Percentiles rank a stretch among this genome's conserved stretches.
Evolutionary conservation across 2,113 vertebrate genomes (phyloP).

Genomic region (Jacana jacana): DNA sequence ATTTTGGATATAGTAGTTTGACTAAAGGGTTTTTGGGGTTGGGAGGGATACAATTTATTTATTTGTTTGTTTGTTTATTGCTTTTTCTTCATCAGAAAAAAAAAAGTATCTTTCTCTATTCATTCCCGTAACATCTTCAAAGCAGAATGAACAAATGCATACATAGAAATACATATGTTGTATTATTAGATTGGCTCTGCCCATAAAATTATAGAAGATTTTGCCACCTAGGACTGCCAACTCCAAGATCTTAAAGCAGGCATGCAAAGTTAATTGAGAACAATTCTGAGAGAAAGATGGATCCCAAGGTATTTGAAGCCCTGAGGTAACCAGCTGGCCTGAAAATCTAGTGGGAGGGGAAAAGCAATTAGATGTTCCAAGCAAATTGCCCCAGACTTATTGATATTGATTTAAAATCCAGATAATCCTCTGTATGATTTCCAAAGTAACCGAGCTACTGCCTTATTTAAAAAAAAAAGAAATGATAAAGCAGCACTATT

Average conservation of each 20-base stretch:
- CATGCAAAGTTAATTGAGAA: constrained; percentile 48
- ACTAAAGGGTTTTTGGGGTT: fast-evolving
- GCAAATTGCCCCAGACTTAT: constrained; percentile 55
- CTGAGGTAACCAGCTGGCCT: constrained; percentile 52
- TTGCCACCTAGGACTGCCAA: neutral
- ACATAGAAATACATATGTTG: neutral
- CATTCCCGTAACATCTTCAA: neutral
- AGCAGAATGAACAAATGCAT: neutral
- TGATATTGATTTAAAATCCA: constrained; percentile 61
- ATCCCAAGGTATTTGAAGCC: constrained; percentile 61
- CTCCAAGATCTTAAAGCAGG: constrained; percentile 5
- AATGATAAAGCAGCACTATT: neutral
- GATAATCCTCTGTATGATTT: constrained; percentile 40
- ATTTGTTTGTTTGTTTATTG: too few species aligned
- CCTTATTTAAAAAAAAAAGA: neutral
- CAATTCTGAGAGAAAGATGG: constrained; percentile 45
- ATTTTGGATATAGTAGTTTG: neutral
- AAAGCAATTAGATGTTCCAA: constrained; percentile 60
- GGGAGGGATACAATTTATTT: too few species aligned
- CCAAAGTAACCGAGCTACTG: neutral
- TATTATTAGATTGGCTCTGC: neutral
- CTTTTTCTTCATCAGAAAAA: neutral
- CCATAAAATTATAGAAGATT: constrained; percentile 7
- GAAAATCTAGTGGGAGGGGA: constrained; percentile 60
- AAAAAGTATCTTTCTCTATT: neutral